Base-by-base conservation (phyloP, 2,797 vertebrate genomes). In the Serranus cabrilla region DNA sequence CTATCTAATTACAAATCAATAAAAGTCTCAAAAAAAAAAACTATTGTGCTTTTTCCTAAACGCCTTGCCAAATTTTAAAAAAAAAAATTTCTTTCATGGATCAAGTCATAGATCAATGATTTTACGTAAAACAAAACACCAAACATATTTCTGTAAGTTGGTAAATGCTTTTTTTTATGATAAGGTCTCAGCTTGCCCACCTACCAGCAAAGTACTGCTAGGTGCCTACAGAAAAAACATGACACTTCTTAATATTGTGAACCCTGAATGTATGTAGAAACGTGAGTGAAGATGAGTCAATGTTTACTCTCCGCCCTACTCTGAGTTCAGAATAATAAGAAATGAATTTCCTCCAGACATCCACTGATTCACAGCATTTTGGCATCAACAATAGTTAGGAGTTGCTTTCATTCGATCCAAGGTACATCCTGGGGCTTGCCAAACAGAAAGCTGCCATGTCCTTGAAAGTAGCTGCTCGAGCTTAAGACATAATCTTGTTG, bases 401-500 rank as follows among this genome's bases (percentile, higher is more conserved):
- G 73, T 66, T 64, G 59, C 67, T 74, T 76, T 74, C 20, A 78
- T 64, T 74, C 2, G 1, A 56, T 50, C 51, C 50, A 21, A 72
- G 66, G 63, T 78, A 40, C 59, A 77, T 73, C 64, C 64, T 0
- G 21, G 47, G 67, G 71, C 67, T 56, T 73, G 62, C 56, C 68
- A 74, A 62, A 63, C 72, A 75, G 40, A 60, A 71, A 57, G 47
- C 76, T 67, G 72, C 78, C 51, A 57, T 39, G 77, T 84, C 89
- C 78, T 89, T 92, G 88, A 84, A 80, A 77, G 71, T 65, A 11
- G 7, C 39, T 46, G 72, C 78, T 80, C 25, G 18, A 69, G 68
- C 46, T 82, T 52, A 56, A 84, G 73, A 76, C 60, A 67, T 85
- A 74, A 89, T 87, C 58, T 76, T 51, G 86, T 88, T 87, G 76